Conservation (phyloP, 2,797 vertebrate species). For the Girardinus metallicus region DNA sequence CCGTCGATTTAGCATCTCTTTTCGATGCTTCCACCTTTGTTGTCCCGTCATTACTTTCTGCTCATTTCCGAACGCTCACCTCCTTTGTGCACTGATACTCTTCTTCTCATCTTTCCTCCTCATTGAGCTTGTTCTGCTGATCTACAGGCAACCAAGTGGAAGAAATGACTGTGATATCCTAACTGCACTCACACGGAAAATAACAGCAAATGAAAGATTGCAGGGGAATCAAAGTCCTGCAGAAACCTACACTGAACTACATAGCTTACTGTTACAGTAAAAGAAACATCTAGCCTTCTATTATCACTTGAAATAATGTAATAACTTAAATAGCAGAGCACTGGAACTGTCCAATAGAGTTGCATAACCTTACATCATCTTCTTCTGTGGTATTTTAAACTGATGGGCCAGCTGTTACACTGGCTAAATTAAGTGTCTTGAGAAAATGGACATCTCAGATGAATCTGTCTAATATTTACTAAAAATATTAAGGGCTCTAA, state of each 20-base stretch:
- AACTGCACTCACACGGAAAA: slow-evolving; percentile 48
- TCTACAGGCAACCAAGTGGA: slow-evolving; percentile 45
- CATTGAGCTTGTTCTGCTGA: slow-evolving; percentile 43
- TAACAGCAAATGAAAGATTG: slow-evolving; percentile 16
- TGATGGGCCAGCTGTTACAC: slow-evolving; percentile 34
- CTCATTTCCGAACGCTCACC: slow-evolving; percentile 10
- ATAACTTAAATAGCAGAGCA: neutral
- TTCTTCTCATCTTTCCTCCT: slow-evolving; percentile 32
- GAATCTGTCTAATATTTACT: neutral
- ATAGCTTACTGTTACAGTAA: slow-evolving; percentile 6
- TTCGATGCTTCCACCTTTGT: slow-evolving; percentile 1
- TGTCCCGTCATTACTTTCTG: slow-evolving; percentile 7
- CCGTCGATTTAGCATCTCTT: slow-evolving; percentile 10
- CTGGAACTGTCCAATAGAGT: slow-evolving; percentile 35
- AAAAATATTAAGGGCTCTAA: slow-evolving; percentile 7
- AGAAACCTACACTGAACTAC: slow-evolving; percentile 14
- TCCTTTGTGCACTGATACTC: slow-evolving; percentile 8
- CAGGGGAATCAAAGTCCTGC: slow-evolving; percentile 29
- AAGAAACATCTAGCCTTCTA: neutral
- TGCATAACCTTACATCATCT: slow-evolving; percentile 71
- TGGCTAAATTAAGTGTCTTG: slow-evolving; percentile 21
- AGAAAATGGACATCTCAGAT: slow-evolving; percentile 23
- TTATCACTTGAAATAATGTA: neutral
- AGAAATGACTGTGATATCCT: slow-evolving; percentile 24
- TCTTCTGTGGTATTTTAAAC: slow-evolving; percentile 25